Evolutionary conservation across 2,888 invertebrate genomes (phyloP), one percentile per base, ranked within the genome.

Genomic region (Pyrgus malvae): DNA sequence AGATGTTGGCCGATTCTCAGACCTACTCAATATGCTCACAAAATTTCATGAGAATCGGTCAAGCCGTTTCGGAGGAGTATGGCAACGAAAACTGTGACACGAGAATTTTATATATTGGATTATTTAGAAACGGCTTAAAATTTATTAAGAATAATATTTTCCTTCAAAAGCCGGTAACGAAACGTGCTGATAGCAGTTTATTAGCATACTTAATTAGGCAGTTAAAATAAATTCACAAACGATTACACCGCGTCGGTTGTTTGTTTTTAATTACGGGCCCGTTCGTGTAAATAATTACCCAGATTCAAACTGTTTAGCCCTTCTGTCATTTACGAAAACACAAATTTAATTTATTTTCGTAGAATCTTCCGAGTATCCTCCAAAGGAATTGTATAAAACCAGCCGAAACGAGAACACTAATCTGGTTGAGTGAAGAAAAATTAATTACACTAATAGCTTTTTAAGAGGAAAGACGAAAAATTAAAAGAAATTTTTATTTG

Each of bases 191-290:
- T 53, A 46, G 19, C 46, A 33, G 33, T 31, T 33, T 40, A 62
- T 62, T 62, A 60, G 49, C 62, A 66, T 64, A 63, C 48, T 48
- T 62, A 67, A 66, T 67, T 63, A 65, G 55, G 53, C 49, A 48
- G 60, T 58, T 55, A 55, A 63, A 64, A 62, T 60, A 64, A 66
- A 61, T 64, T 58, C 58, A 54, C 41, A 29, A 35, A 31, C 60
- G 48, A 59, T 69, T 71, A 72, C 70, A 61, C 66, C 67, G 63
- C 61, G 56, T 61, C 60, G 62, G 59, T 67, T 78, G 74, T 78
- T 76, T 73, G 67, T 66, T 68, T 77, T 73, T 77, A 76, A 79
- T 78, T 77, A 75, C 66, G 59, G 31, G 38, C 45, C 44, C 14
- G 38, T 37, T 45, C 29, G 62, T 60, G 62, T 62, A 67, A 70